Evolutionary conservation across 2,888 invertebrate genomes (phyloP), one percentile per base, ranked within the genome.

Genomic region (Mayetiola destructor): DNA sequence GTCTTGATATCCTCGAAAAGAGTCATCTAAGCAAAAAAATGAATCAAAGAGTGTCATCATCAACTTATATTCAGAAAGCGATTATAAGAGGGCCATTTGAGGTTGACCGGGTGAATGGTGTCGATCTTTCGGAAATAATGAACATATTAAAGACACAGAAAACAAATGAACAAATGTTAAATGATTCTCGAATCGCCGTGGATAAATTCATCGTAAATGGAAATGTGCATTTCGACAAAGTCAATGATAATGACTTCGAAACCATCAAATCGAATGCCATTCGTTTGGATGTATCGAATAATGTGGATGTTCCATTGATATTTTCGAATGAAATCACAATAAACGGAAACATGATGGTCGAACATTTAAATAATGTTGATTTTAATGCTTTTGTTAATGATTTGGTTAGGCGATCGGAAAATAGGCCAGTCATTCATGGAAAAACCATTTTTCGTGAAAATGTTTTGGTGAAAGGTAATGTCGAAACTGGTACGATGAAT

Each of bases 241-340:
- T 73, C 0, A 70, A 72, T 57, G 65, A 61, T 0, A 59, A 61
- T 0, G 48, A 63, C 18, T 62, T 70, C n/a, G 63, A 66, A 55
- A 62, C 68, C 9, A 61, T 72, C 55, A 65, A 71, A 56, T 64
- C 69, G 35, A 66, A 69, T 35, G 71, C 66, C 3, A 63, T 74
- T 53, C 74, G 73, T 70, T 62, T 72, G 14, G 67, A 74, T 63
- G 66, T 67, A 30, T 64, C 68, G 37, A 74, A 75, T 59, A 64
- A 64, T 23, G 61, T 74, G n/a, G 61, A 63, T 10, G 65, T 62
- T 0, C 61, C 63, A 2, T 60, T 73, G 39, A 62, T 55, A 30
- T 72, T 75, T 58, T 40, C 61, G 2, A 64, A 69, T 55, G 55
- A 64, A 6, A 55, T 71, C 5, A 52, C 58, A 2, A 59, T 71